Base-by-base conservation (phyloP, 2,888 invertebrate species). In the Anticlea derivata region DNA sequence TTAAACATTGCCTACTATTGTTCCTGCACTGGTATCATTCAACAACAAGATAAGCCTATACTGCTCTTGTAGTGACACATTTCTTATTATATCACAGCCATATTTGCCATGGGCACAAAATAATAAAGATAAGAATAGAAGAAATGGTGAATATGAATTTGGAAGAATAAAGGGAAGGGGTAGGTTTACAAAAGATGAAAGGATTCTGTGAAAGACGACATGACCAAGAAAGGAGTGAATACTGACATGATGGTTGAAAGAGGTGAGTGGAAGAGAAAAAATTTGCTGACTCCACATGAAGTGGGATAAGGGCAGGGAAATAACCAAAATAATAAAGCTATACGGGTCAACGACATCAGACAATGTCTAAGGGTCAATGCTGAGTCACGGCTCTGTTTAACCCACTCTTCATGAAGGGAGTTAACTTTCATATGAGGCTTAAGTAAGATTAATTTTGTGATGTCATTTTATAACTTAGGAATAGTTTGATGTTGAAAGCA, bases 331-430 rank as follows among this genome's bases (percentile, higher is more conserved):
- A 31, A 30, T 29, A 22, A 30, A 41, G 11, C 22, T 35, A 29
- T 22, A 11, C 11, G 23, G 41, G 45, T 35, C 45, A 45, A 31
- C 23, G 31, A 46, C 46, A 38, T 46, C 30, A n/a, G 20, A 45
- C 35, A 46, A 31, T 29, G 12, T 37, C 8, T 43, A 6, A 34
- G 33, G 27, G 10, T 17, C 4, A 8, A n/a, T 30, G 35, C 35
- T 37, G 35, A 45, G 23, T 45, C 45, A 45, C 20, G 1, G 6
- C 13, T 13, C 13, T 11, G 23, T 31, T 24, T 26, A 27, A 34
- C 33, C 44, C 13, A 33, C 33, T 26, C 44, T 17, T 10, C 7
- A 22, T 35, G 22, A 34, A 44, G 7, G 0, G 1, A 45, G 11
- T 35, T 23, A 22, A 35, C 13, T 35, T 41, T 12, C n/a, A 29